These are phyloP conservation scores for Ctenopoma multispine DNA, from an alignment of 2,797 vertebrate genomes.

Conservation along the genomic window DNA sequence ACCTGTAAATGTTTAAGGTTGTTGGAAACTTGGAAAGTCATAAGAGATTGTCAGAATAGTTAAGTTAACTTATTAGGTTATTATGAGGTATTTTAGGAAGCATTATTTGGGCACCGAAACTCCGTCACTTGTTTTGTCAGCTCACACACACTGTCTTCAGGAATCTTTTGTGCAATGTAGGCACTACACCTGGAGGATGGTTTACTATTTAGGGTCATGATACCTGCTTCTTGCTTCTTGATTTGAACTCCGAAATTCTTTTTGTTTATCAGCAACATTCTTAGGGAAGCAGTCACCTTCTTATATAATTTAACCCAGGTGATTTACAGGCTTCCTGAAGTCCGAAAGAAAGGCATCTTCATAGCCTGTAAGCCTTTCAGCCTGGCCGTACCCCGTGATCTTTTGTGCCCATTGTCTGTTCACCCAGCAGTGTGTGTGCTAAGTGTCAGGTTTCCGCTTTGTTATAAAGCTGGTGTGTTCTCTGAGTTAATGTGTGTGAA, in stretches of 20 bases:
- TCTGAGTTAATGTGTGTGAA: conserved; percentile 17
- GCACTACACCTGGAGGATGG: conserved; percentile 15
- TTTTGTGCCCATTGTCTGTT: conserved; percentile 63
- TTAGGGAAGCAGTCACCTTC: not conserved
- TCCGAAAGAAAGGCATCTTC: conserved; percentile 57
- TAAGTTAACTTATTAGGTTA: no score
- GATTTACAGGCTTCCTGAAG: conserved; percentile 48
- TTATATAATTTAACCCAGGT: conserved; percentile 24
- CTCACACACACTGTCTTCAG: conserved; percentile 14
- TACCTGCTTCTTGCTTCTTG: not conserved
- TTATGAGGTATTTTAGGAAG: not conserved
- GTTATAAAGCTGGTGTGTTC: conserved; percentile 47
- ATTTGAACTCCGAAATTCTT: no score
- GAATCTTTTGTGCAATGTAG: conserved; percentile 17
- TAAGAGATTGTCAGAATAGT: no score
- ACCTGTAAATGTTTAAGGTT: no score
- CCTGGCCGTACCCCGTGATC: conserved; percentile 32
- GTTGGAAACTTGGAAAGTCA: no score
- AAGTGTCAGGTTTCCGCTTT: conserved; percentile 68
- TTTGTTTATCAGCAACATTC: conserved; percentile 38
- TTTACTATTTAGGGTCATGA: conserved; percentile 10
- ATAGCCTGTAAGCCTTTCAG: conserved; percentile 36
- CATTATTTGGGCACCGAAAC: not conserved
- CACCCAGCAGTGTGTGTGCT: conserved; percentile 34
- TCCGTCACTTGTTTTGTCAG: not conserved